Base-by-base conservation (phyloP, 1,140 invertebrate genomes). In the Drosophila arawakana region DNA sequence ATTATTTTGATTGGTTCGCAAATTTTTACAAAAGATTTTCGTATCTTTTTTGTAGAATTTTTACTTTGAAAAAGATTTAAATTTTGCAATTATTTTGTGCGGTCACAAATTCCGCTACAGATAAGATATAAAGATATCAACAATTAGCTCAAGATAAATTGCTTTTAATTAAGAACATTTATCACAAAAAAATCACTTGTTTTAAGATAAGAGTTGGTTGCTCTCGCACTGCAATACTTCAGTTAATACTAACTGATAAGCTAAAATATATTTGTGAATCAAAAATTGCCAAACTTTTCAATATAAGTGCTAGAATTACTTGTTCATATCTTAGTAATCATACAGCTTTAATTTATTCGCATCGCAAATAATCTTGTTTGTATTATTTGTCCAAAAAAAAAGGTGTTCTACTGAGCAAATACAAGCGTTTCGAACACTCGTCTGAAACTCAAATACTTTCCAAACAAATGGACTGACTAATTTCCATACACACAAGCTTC, bases 381-480 rank as follows among this genome's bases (percentile, higher is more conserved):
- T 15, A 52, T 57, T 15, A 39, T 39, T 63, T 44, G 55, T 39
- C 7, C 25, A 8, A 30, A 67, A 50, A 11, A 43, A 11, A 2
- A 30, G 25, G 25, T 30, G 1, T 11, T 35, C 46, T 54, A 44
- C 67, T 69, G 67, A 44, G 25, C 37, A 69, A 69, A 69, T 59
- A 55, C 52, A 41, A 55, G 8, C 15, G 35, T 35, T 18, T 52
- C n/a, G 18, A 54, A 50, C 21, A 54, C 35, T 63, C 37, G 55
- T 5, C 55, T 58, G 52, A 39, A 39, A 39, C 15, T 39, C 55
- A 63, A 80, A 82, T 83, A 61, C 80, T 83, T 83, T 73, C 49
- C 57, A 49, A 66, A 30, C 43, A 25, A 54, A 52, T 52, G 39
- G 37, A 39, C 25, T 60, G 52, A 50, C 34, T 34, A 70, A 78